A percentile compares a stretch with the other conserved stretches of the same genome.
Conservation (phyloP, 1,140 invertebrate genomes). For the Eriosoma lanigerum region DNA sequence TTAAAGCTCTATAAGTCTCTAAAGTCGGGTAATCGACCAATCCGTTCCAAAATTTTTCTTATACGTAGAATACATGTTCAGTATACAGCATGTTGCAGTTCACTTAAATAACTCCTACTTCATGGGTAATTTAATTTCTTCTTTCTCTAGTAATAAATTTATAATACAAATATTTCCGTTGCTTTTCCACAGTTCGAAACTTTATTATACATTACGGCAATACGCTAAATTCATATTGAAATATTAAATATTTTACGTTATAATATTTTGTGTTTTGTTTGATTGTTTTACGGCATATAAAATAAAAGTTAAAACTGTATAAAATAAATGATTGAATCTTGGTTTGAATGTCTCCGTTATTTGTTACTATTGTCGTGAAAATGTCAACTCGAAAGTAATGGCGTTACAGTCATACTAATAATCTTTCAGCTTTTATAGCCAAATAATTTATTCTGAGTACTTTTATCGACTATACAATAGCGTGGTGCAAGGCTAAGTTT, state of each 20-base stretch:
- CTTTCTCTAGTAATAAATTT: no score
- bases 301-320: background rate
- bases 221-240: background rate
- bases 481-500: background rate
- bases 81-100: no score
- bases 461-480: background rate
- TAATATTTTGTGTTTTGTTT: background rate
- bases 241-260: background rate
- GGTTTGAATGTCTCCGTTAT: background rate
- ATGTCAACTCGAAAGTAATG: background rate
- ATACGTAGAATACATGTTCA: no score
- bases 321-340: background rate
- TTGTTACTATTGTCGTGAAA: background rate
- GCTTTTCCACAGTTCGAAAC: background rate
- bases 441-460: slow-evolving; percentile 5
- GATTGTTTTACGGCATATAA: background rate
- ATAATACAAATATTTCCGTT: no score
- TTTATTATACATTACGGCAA: no score
- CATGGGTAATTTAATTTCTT: no score
- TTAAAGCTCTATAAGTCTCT: no score
- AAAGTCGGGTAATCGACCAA: no score
- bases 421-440: background rate
- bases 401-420: slow-evolving; percentile 1
- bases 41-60: no score
- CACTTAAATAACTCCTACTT: no score